These are phyloP conservation scores for Hyperoplus lanceolatus DNA, from an alignment of 2,797 vertebrate genomes.

Conservation along the genomic window DNA sequence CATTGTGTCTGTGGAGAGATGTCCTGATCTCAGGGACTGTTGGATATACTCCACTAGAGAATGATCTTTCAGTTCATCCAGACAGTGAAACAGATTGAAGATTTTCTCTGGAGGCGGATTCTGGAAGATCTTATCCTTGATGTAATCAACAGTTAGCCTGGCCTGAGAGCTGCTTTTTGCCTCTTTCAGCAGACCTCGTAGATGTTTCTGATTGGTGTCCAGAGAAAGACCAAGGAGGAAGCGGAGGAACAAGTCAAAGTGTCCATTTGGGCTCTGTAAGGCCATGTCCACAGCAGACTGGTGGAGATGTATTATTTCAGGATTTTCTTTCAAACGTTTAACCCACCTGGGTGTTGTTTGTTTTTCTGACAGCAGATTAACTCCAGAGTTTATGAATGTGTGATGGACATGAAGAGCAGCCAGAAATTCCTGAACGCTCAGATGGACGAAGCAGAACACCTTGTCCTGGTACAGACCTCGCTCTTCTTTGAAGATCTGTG, in stretches of 20 bases:
- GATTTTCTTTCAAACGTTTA: no score
- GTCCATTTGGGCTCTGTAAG: slow-evolving; percentile 26
- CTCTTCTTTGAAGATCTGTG: no score
- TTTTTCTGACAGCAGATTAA: no score
- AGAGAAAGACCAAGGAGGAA: slow-evolving; percentile 31
- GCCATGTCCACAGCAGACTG: slow-evolving; percentile 22
- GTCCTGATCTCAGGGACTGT: neutral
- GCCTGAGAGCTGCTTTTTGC: neutral
- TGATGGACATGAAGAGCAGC: no score
- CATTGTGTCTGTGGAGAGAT: neutral
- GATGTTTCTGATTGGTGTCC: slow-evolving; percentile 22
- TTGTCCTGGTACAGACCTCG: no score
- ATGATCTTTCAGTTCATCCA: slow-evolving; percentile 29
- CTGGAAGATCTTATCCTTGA: slow-evolving; percentile 30
- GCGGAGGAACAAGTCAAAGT: slow-evolving; percentile 40
- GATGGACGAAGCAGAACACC: no score
- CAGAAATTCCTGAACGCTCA: no score
- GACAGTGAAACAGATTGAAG: slow-evolving; percentile 41
- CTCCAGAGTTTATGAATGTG: no score
- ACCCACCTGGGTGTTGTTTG: no score
- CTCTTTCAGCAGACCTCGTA: slow-evolving; percentile 18
- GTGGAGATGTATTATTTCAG: no score
- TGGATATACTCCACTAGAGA: slow-evolving; percentile 28
- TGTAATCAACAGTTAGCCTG: slow-evolving; percentile 9
- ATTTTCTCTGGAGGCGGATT: slow-evolving; percentile 28